Percentiles rank a stretch among this genome's conserved stretches.
These are phyloP conservation scores for Rotaria macrura DNA, from an alignment of 2,888 invertebrate species.

Conservation along the genomic window DNA sequence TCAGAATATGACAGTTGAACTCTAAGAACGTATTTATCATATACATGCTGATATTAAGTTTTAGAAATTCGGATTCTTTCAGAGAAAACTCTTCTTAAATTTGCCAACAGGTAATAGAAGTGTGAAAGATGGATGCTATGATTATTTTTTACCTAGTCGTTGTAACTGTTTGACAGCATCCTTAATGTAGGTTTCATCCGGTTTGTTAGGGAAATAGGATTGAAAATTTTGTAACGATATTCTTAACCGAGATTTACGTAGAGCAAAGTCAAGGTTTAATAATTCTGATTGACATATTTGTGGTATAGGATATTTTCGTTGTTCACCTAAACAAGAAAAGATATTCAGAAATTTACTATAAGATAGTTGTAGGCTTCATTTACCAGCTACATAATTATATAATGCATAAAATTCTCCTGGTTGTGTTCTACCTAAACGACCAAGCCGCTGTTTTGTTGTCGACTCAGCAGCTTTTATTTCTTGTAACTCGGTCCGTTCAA, in stretches of 20 bases:
- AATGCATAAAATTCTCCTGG: background rate
- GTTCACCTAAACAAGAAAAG: background rate
- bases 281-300: slow-evolving; percentile 4
- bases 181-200: background rate
- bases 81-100: too few relatives aligned
- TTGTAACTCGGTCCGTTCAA: background rate
- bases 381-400: background rate
- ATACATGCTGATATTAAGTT: too few relatives aligned
- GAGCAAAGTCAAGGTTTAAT: background rate
- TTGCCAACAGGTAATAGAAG: too few relatives aligned
- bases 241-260: background rate
- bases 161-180: background rate
- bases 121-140: too few relatives aligned
- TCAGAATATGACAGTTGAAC: too few relatives aligned
- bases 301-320: background rate
- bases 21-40: too few relatives aligned
- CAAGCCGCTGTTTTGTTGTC: background rate
- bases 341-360: background rate
- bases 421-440: background rate
- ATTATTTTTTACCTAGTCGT: background rate
- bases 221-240: background rate
- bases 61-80: too few relatives aligned
- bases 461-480: background rate
- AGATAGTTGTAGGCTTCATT: background rate
- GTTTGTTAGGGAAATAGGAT: background rate